A percentile compares a stretch with the other conserved stretches of the same genome.
Conservation (phyloP, 2,113 vertebrate species). For the Oxygymnocypris stewartii region DNA sequence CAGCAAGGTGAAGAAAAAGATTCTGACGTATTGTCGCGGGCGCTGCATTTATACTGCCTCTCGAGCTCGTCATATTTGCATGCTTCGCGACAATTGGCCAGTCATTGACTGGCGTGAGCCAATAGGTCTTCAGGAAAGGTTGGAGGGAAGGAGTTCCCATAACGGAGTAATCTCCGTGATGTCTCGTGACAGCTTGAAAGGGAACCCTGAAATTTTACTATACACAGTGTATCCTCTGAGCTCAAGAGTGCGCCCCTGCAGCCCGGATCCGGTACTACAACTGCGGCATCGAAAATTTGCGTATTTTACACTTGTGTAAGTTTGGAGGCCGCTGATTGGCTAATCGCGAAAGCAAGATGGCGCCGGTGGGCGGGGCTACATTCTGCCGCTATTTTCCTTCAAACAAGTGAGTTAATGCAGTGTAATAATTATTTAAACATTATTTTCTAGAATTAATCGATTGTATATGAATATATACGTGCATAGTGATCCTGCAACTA, state of each 20-base stretch:
- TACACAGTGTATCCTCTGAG: background rate
- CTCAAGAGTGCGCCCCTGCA: background rate
- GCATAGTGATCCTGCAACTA: too few species aligned
- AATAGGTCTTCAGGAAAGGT: too few species aligned
- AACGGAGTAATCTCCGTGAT: too few species aligned
- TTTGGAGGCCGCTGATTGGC: constrained; percentile 39
- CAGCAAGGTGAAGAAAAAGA: too few species aligned
- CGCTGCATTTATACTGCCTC: too few species aligned
- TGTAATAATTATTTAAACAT: background rate
- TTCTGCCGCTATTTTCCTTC: too few species aligned
- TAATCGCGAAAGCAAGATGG: background rate
- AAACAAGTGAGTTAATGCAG: background rate
- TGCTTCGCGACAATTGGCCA: too few species aligned
- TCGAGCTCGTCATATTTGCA: too few species aligned
- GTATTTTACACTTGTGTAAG: background rate
- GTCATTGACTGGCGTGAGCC: too few species aligned
- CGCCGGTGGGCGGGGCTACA: background rate
- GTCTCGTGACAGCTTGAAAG: too few species aligned
- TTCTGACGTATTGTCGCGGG: too few species aligned
- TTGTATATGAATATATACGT: background rate
- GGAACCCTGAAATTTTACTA: constrained; percentile 18
- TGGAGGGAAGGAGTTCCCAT: too few species aligned
- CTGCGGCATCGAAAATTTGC: background rate
- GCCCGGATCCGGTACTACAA: background rate
- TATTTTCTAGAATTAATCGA: background rate